Conservation (phyloP, 1,140 invertebrate genomes). For the Penaeus indicus region DNA sequence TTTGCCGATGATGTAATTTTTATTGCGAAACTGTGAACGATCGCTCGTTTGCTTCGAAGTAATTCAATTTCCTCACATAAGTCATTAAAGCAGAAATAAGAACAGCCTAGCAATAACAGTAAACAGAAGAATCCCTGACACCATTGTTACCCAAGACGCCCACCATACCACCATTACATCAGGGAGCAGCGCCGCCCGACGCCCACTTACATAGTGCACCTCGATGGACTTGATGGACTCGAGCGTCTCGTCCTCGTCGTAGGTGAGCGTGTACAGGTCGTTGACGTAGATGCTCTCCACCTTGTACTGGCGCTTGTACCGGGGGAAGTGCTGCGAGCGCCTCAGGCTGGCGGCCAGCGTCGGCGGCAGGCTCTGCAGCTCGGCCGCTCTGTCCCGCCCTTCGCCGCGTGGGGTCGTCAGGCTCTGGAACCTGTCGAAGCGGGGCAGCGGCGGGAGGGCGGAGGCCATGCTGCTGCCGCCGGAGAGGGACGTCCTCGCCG, state of each 20-base stretch:
- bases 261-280: constrained; percentile 87
- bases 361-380: constrained; percentile 32
- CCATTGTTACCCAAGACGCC: too few species aligned
- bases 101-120: too few species aligned
- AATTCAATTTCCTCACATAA: too few species aligned
- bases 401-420: background rate
- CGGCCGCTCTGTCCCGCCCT: background rate
- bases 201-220: constrained; percentile 61
- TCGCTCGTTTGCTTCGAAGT: too few species aligned
- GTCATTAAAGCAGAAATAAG: too few species aligned
- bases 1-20: too few species aligned
- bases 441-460: background rate
- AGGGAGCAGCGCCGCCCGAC: background rate
- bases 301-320: constrained; percentile 80
- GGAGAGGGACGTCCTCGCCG: background rate
- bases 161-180: background rate
- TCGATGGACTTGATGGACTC: constrained; percentile 69
- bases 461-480: constrained; percentile 32
- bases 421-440: constrained; percentile 26
- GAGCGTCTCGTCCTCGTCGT: constrained; percentile 82
- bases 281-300: constrained; percentile 85
- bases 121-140: too few species aligned
- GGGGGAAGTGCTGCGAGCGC: constrained; percentile 52
- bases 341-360: constrained; percentile 5
- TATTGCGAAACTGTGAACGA: too few species aligned